phyloP scores from a whole-genome alignment of 1,140 invertebrate genomes.

The Rhyacophila brunnea region DNA sequence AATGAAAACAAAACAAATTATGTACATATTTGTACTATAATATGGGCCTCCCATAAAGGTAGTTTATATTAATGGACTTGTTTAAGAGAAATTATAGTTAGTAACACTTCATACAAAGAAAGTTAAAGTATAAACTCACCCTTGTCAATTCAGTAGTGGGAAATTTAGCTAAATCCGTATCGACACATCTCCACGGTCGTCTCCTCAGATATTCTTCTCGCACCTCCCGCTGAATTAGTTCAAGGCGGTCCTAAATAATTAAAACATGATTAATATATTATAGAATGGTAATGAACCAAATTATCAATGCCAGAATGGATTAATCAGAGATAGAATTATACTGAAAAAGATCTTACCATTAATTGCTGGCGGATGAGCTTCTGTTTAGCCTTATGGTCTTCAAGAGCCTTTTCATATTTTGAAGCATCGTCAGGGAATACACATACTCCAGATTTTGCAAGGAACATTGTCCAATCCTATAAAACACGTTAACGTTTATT shows the following conservation, averaged over 20 bases:
- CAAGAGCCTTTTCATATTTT: slow-evolving; percentile 43
- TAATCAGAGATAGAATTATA: background rate
- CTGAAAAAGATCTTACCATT: slow-evolving; percentile 38
- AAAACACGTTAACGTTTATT: background rate
- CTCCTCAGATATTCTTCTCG: slow-evolving; percentile 41
- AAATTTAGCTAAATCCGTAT: slow-evolving; percentile 47
- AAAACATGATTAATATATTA: background rate
- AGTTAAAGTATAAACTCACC: too few species aligned
- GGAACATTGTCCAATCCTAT: slow-evolving; percentile 52
- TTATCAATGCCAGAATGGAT: background rate
- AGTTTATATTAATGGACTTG: too few species aligned
- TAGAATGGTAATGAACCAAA: background rate
- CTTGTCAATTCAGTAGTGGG: slow-evolving; percentile 44
- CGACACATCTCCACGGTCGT: slow-evolving; percentile 49
- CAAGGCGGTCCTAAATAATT: slow-evolving; percentile 40
- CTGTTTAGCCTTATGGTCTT: slow-evolving; percentile 47
- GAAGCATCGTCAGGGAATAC: slow-evolving; percentile 46
- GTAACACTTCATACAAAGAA: too few species aligned
- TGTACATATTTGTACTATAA: too few species aligned
- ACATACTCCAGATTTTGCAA: slow-evolving; percentile 47
- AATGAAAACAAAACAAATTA: too few species aligned
- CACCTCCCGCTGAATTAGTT: slow-evolving; percentile 42
- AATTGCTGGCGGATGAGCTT: slow-evolving; percentile 40
- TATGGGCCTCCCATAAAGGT: too few species aligned
- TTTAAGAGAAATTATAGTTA: too few species aligned